Evolutionary conservation across 2,113 vertebrate genomes (phyloP).

Genomic region (Sylvia atricapilla): DNA sequence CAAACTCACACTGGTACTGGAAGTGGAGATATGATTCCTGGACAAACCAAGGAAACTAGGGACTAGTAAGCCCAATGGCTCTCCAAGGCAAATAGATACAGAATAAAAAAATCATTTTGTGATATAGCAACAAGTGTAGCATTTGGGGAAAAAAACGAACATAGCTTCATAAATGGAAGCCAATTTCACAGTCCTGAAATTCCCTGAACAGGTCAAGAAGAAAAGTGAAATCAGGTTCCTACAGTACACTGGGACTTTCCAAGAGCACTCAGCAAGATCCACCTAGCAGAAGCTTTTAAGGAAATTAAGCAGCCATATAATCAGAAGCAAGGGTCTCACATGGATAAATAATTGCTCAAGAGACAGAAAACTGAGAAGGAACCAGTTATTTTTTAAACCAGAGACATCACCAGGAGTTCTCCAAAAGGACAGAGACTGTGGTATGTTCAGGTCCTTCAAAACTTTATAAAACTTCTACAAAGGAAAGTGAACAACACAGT

Average conservation of each 20-base stretch:
- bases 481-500: background rate
- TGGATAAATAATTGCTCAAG: background rate
- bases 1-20: background rate
- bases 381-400: background rate
- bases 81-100: background rate
- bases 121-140: background rate
- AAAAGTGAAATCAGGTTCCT: background rate
- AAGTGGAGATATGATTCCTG: background rate
- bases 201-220: background rate
- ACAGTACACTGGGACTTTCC: background rate
- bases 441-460: background rate
- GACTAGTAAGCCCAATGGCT: background rate
- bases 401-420: background rate
- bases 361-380: background rate
- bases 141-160: background rate
- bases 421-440: background rate
- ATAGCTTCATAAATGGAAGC: background rate
- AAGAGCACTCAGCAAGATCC: background rate
- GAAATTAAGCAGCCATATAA: background rate
- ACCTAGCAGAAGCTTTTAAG: background rate
- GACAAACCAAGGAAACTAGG: background rate
- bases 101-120: background rate
- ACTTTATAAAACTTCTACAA: background rate
- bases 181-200: background rate
- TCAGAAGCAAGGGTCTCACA: background rate